Conservation (phyloP, 1,140 invertebrate genomes). For the Caenorhabditis tropicalis region DNA sequence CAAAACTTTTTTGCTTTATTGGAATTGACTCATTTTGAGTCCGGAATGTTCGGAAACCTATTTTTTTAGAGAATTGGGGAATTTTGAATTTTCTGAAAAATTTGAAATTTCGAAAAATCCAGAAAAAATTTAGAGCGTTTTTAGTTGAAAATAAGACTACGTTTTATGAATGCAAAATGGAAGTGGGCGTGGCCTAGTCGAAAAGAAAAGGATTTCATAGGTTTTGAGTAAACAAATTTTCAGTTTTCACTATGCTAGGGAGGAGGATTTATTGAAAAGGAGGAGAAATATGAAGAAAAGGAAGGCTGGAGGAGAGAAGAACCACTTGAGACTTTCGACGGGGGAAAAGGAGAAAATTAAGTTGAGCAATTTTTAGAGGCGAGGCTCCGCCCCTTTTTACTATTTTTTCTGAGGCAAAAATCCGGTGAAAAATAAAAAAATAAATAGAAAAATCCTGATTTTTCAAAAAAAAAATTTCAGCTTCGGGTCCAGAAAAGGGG, state of each 20-base stretch:
- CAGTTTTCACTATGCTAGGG: background rate
- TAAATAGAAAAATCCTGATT: too few species aligned
- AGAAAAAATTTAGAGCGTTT: background rate
- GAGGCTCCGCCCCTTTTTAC: too few species aligned
- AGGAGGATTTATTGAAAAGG: background rate
- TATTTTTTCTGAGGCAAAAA: too few species aligned
- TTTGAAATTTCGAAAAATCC: background rate
- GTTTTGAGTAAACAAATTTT: background rate
- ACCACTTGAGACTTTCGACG: background rate
- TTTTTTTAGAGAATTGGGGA: background rate
- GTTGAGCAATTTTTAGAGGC: background rate
- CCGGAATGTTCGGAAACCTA: too few species aligned
- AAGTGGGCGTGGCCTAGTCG: background rate
- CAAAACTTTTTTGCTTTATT: too few species aligned
- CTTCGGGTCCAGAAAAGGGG: too few species aligned
- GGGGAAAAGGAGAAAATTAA: background rate
- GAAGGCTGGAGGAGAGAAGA: background rate
- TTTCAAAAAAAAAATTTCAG: too few species aligned
- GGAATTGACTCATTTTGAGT: too few species aligned
- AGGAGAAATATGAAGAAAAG: background rate
- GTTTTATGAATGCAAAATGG: conserved; percentile 20
- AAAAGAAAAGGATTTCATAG: background rate
- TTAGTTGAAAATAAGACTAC: background rate
- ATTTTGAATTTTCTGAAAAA: background rate
- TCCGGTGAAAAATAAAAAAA: too few species aligned